Conservation (phyloP, 2,797 vertebrate species). For the Falco concolor region DNA sequence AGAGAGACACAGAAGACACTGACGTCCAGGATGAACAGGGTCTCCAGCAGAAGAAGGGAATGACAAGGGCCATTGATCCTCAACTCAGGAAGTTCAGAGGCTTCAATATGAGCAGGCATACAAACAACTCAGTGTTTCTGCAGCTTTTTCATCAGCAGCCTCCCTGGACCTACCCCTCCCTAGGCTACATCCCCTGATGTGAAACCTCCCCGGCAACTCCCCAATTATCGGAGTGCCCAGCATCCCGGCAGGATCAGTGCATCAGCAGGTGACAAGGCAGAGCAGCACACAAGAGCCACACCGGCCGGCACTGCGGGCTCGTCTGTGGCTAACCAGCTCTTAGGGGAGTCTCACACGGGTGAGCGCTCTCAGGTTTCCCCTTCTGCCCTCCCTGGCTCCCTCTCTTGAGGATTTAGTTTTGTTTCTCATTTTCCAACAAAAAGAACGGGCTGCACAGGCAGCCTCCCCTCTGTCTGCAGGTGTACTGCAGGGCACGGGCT, state of each 20-base stretch:
- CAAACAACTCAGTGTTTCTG: neutral
- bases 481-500: neutral
- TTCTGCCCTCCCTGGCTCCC: neutral
- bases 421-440: neutral
- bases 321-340: no score
- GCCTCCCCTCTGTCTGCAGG: neutral
- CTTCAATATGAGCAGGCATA: neutral
- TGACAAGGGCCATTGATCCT: neutral
- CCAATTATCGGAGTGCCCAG: rapidly evolving
- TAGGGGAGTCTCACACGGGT: rapidly evolving
- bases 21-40: neutral
- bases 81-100: neutral
- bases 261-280: neutral
- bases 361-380: neutral
- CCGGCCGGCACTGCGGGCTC: neutral
- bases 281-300: neutral
- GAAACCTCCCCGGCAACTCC: neutral
- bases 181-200: neutral
- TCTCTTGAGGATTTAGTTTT: neutral
- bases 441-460: neutral
- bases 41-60: neutral
- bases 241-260: rapidly evolving
- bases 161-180: neutral
- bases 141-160: neutral
- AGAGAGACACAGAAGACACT: neutral